Conservation (phyloP, 2,888 invertebrate genomes). For the Leptinotarsa juncta region DNA sequence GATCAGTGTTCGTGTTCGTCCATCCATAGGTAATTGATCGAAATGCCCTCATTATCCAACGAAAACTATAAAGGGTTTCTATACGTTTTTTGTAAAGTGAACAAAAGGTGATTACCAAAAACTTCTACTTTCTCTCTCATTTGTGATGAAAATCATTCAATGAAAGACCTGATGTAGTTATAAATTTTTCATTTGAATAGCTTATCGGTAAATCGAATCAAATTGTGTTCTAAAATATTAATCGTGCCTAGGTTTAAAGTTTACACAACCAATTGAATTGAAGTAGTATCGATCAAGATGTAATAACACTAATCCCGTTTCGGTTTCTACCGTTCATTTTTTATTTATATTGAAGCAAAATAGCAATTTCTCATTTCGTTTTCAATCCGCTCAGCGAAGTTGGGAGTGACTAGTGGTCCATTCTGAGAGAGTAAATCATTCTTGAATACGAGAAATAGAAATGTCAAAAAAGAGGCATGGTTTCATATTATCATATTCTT, state of each 20-base stretch:
- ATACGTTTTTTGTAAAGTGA: too few species aligned
- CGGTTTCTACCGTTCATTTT: slow-evolving; percentile 57
- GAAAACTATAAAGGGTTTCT: too few species aligned
- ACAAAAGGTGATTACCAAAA: too few species aligned
- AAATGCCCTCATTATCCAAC: too few species aligned
- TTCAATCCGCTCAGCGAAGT: slow-evolving; percentile 25
- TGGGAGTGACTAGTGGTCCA: neutral
- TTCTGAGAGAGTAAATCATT: neutral
- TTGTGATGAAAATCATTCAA: neutral
- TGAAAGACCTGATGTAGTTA: neutral
- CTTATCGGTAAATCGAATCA: slow-evolving; percentile 45
- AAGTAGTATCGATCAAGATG: slow-evolving; percentile 60
- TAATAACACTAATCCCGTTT: slow-evolving; percentile 61
- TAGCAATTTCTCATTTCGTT: slow-evolving; percentile 56
- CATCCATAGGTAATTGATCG: too few species aligned
- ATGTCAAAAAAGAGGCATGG: too few species aligned
- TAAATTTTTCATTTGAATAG: neutral
- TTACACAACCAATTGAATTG: slow-evolving; percentile 62
- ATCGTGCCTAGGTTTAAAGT: slow-evolving; percentile 61
- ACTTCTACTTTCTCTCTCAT: neutral
- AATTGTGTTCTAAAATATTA: slow-evolving; percentile 58
- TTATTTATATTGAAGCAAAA: slow-evolving; percentile 59
- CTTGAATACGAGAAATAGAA: too few species aligned
- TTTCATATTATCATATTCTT: too few species aligned
- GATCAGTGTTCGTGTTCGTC: too few species aligned